These are phyloP conservation scores for Acanthococcus lagerstroemiae DNA, from an alignment of 2,888 invertebrate species.

Conservation along the genomic window DNA sequence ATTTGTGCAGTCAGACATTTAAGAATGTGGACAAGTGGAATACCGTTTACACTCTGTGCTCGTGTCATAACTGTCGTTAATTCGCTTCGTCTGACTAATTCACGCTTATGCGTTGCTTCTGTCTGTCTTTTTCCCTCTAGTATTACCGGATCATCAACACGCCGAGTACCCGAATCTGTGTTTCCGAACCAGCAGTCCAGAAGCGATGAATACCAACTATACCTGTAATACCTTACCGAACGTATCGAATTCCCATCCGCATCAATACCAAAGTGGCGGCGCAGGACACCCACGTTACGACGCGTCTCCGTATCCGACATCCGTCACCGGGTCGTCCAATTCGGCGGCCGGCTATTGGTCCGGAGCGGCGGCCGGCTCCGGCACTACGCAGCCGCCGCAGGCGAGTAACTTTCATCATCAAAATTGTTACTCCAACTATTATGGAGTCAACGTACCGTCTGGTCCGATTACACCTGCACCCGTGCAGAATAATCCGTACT, in stretches of 20 bases:
- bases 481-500: conserved; percentile 23
- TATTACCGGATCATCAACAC: conserved; percentile 10
- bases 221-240: conserved; percentile 1
- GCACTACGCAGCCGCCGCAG: neutral
- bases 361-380: neutral
- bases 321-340: conserved; percentile 10
- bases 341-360: conserved; percentile 20
- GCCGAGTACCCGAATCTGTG: neutral
- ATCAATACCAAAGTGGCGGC: conserved; percentile 19
- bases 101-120: too few species aligned
- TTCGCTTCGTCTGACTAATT: too few species aligned
- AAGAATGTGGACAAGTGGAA: too few species aligned
- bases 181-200: conserved; percentile 17
- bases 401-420: conserved; percentile 18
- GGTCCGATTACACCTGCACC: conserved; percentile 22
- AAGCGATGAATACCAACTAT: conserved; percentile 1
- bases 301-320: conserved; percentile 16
- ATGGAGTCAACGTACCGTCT: conserved; percentile 9
- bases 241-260: conserved; percentile 21
- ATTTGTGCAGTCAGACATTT: too few species aligned
- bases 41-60: too few species aligned
- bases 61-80: too few species aligned
- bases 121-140: too few species aligned
- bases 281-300: conserved; percentile 22
- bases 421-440: conserved; percentile 24